A percentile compares a stretch with the other conserved stretches of the same genome.
Evolutionary conservation across 2,888 invertebrate genomes (phyloP).

Genomic region (Melitaea athalia): DNA sequence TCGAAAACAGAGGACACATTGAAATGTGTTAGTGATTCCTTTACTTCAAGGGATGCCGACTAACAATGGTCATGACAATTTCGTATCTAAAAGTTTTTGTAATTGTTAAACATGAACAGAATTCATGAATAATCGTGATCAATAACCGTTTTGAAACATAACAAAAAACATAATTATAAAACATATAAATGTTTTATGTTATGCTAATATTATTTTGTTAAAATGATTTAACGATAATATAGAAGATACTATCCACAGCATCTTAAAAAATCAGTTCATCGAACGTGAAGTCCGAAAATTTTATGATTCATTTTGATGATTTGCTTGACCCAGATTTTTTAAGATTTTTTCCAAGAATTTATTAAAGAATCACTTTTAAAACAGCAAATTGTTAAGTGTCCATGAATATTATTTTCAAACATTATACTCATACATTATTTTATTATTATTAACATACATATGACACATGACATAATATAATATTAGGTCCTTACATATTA

Average conservation of each 20-base stretch:
- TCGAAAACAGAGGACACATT: slow-evolving; percentile 15
- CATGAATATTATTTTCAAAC: too few relatives aligned
- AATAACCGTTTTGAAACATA: not conserved
- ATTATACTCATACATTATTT: too few relatives aligned
- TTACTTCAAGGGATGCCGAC: slow-evolving; percentile 45
- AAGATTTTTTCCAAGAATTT: slow-evolving; percentile 12
- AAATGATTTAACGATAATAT: not conserved
- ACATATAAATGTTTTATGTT: slow-evolving; percentile 7
- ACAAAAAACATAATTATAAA: slow-evolving; percentile 2
- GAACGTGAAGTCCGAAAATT: slow-evolving; percentile 26
- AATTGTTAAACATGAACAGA: slow-evolving; percentile 32
- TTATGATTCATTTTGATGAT: slow-evolving; percentile 48
- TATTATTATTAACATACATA: too few relatives aligned
- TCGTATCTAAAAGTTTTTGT: slow-evolving; percentile 51
- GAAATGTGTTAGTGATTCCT: slow-evolving; percentile 29
- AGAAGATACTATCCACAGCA: not conserved
- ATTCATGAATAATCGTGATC: slow-evolving; percentile 50
- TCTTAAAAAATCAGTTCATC: not conserved
- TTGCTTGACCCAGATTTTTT: slow-evolving; percentile 49
- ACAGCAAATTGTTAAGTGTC: too few relatives aligned
- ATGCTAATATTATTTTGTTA: slow-evolving; percentile 9
- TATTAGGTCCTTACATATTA: too few relatives aligned
- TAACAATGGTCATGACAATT: slow-evolving; percentile 20
- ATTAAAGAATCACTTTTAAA: not conserved
- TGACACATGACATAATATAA: too few relatives aligned